A percentile compares a stretch with the other conserved stretches of the same genome.
These are phyloP conservation scores for Nesogale talazaci DNA, from an alignment of 2,113 vertebrate genomes.

Conservation along the genomic window DNA sequence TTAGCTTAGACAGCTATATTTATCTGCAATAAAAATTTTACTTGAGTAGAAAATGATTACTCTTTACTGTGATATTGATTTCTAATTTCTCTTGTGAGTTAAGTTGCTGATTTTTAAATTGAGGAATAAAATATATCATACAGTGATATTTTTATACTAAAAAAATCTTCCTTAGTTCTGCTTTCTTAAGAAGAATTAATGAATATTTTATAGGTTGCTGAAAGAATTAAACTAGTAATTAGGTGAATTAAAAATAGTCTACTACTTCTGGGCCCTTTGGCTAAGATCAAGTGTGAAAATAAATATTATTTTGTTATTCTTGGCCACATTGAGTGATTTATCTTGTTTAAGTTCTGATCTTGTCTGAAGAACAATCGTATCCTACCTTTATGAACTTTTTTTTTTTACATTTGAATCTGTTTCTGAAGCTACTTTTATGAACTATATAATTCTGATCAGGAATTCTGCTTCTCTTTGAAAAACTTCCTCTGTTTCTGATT, in stretches of 20 bases:
- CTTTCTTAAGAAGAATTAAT: neutral
- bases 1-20: slow-evolving; percentile 19
- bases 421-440: slow-evolving; percentile 59
- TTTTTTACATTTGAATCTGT: slow-evolving; percentile 30
- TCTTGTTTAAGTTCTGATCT: neutral
- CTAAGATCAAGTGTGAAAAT: no score
- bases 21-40: slow-evolving; percentile 51
- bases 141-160: slow-evolving; percentile 23
- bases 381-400: slow-evolving; percentile 35
- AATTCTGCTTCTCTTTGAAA: slow-evolving; percentile 70
- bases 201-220: neutral
- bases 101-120: slow-evolving; percentile 52
- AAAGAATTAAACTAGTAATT: slow-evolving; percentile 36
- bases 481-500: slow-evolving; percentile 41
- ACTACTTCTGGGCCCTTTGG: neutral
- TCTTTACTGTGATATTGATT: slow-evolving; percentile 60
- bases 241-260: slow-evolving; percentile 6
- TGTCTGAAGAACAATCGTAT: slow-evolving; percentile 44
- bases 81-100: slow-evolving; percentile 50
- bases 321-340: neutral
- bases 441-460: slow-evolving; percentile 68
- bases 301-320: slow-evolving; percentile 11
- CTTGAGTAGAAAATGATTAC: slow-evolving; percentile 47
- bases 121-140: slow-evolving; percentile 40
- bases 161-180: slow-evolving; percentile 25